Percentiles rank a stretch among this genome's conserved stretches.
phyloP scores from a whole-genome alignment of 1,140 invertebrate genomes.

The Papilio helenus region DNA sequence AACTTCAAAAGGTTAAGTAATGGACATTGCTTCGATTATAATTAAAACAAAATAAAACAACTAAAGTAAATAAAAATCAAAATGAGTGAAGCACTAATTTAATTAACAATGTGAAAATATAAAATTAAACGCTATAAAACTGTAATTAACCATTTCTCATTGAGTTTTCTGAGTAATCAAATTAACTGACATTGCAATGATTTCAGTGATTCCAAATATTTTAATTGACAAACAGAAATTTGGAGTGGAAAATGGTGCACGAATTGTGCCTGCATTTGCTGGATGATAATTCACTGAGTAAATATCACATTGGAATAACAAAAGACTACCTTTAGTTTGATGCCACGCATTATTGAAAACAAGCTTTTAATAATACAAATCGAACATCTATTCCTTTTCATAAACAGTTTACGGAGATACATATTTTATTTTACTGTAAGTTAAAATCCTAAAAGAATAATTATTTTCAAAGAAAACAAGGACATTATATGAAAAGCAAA shows the following conservation, averaged over 20 bases:
- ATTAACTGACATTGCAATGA: conserved; percentile 73
- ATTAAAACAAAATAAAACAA: neutral
- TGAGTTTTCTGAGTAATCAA: conserved; percentile 64
- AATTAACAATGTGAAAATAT: neutral
- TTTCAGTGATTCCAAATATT: conserved; percentile 79
- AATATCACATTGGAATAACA: conserved; percentile 66
- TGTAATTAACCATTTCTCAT: conserved; percentile 61
- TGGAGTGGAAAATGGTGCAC: conserved; percentile 69
- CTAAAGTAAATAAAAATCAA: neutral
- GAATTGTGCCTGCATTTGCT: conserved; percentile 75
- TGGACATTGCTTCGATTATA: neutral
- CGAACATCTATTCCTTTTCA: neutral
- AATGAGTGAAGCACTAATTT: neutral
- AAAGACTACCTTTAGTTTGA: conserved; percentile 55
- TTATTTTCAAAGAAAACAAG: too few species aligned
- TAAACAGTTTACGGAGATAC: neutral
- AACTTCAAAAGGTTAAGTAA: too few species aligned
- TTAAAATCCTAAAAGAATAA: too few species aligned
- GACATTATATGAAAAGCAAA: too few species aligned
- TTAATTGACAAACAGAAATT: conserved; percentile 81
- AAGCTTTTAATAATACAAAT: neutral
- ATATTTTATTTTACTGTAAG: neutral
- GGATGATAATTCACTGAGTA: conserved; percentile 74
- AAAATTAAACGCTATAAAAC: conserved; percentile 27
- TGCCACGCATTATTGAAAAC: neutral